phyloP scores from a whole-genome alignment of 2,797 vertebrate genomes.

The Oreortyx pictus region DNA sequence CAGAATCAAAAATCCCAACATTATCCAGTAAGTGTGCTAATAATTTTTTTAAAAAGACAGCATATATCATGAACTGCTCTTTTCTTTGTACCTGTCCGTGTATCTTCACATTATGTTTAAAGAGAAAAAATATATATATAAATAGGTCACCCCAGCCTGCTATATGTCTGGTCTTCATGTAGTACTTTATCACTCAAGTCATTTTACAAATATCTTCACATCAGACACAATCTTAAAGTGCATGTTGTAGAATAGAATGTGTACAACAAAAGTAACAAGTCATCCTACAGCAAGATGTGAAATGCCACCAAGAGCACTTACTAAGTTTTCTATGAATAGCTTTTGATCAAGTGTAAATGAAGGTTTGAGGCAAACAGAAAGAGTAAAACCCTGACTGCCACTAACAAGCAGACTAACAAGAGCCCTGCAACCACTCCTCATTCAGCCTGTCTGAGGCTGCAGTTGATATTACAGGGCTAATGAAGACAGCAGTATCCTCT shows the following conservation, averaged over 20 bases:
- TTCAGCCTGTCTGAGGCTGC: not conserved
- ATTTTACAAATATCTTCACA: not conserved
- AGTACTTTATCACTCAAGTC: not conserved
- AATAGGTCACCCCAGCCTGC: not conserved
- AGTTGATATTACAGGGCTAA: not conserved
- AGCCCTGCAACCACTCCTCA: not conserved
- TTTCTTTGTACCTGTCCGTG: not conserved
- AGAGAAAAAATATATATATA: not conserved
- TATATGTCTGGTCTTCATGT: not conserved
- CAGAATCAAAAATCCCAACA: not conserved
- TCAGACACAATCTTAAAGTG: not conserved
- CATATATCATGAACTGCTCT: not conserved
- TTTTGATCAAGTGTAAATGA: not conserved
- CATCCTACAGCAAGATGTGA: not conserved
- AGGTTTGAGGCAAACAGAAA: not conserved
- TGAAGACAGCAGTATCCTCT: not conserved
- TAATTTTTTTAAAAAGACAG: not conserved
- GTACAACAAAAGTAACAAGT: not conserved
- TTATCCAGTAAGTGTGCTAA: fast-evolving
- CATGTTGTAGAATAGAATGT: not conserved
- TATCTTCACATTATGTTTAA: not conserved
- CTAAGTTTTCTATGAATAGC: not conserved
- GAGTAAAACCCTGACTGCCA: not conserved
- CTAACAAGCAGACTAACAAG: not conserved
- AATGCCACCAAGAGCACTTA: not conserved